Evolutionary conservation across 2,113 vertebrate species (phyloP), one percentile per base, ranked within the genome.

Genomic region (Gyps fulvus): DNA sequence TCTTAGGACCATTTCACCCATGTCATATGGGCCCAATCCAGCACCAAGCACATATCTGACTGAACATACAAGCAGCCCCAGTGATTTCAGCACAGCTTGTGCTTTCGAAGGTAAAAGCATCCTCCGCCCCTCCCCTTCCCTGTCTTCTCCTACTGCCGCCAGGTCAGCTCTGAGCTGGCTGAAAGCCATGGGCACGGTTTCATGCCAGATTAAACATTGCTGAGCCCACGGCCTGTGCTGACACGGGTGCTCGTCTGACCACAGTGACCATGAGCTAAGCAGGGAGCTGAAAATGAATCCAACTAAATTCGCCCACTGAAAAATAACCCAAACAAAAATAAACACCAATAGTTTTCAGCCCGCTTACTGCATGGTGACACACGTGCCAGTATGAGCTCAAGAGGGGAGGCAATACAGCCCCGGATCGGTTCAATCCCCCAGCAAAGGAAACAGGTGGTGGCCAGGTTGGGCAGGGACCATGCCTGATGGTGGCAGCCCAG

Each of bases 231-330:
- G 74, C 69, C 83, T n/a, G 22, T 49, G 71, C 91, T 89, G 93
- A 90, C 86, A 50, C 69, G 58, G 58, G 34, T 73, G 50, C 13
- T 94, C 69, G 22, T 79, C 78, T 62, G 62, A 94, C 90, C 85
- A 73, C 62, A 73, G 16, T 54, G 74, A 88, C 85, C 82, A 62
- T 29, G 42, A 91, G 54, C 70, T 62, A 47, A 85, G 89, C 45
- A 96, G 55, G 14, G 43, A 93, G 42, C n/a, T 88, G 67, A 78
- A 96, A 96, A 83, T 10, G 4, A 93, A 86, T 15, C 19, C 47
- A 87, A 67, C 50, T 54, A n/a, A 65, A 69, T n/a, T 19, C 16
- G 5, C 31, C n/a, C 62, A 73, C 54, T 87, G 80, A 93, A 90
- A 91, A 96, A 93, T 21, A 89, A 71, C 19, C 10, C 61, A 27